Percentiles rank a stretch among this genome's conserved stretches.
phyloP scores from a whole-genome alignment of 1,140 invertebrate genomes.

The Cydia strobilella region DNA sequence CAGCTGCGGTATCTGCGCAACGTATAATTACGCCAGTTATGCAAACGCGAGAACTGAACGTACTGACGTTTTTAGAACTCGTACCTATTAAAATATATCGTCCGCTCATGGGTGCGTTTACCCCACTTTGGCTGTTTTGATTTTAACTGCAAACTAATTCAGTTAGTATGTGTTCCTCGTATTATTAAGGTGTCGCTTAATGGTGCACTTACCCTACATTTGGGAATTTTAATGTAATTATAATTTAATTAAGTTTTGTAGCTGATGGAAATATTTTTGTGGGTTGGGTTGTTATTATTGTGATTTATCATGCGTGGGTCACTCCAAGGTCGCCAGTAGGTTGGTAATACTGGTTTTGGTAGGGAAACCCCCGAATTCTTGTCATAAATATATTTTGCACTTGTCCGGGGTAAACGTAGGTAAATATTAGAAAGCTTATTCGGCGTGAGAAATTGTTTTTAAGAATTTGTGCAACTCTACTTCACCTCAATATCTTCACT shows the following conservation, averaged over 20 bases:
- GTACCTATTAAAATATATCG: constrained; percentile 15
- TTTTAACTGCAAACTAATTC: neutral
- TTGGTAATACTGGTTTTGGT: too few species aligned
- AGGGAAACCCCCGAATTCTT: too few species aligned
- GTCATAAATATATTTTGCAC: too few species aligned
- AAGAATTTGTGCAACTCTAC: too few species aligned
- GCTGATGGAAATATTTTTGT: neutral
- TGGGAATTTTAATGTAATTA: constrained; percentile 5
- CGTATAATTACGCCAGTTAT: constrained; percentile 29
- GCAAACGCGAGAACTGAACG: constrained; percentile 5
- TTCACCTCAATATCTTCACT: too few species aligned
- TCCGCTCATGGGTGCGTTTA: constrained; percentile 21
- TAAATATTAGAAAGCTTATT: too few species aligned
- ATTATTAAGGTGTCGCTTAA: neutral
- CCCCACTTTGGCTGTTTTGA: neutral
- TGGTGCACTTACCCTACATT: neutral
- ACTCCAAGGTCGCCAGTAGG: too few species aligned
- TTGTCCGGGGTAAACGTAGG: too few species aligned
- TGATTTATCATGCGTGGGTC: too few species aligned
- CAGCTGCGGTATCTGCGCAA: constrained; percentile 15
- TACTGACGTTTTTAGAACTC: constrained; percentile 5
- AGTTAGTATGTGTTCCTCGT: neutral
- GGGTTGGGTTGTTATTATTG: neutral
- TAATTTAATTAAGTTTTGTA: neutral
- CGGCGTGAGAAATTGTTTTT: too few species aligned